Conservation (phyloP, 2,888 invertebrate species). For the Leptura quadrifasciata region DNA sequence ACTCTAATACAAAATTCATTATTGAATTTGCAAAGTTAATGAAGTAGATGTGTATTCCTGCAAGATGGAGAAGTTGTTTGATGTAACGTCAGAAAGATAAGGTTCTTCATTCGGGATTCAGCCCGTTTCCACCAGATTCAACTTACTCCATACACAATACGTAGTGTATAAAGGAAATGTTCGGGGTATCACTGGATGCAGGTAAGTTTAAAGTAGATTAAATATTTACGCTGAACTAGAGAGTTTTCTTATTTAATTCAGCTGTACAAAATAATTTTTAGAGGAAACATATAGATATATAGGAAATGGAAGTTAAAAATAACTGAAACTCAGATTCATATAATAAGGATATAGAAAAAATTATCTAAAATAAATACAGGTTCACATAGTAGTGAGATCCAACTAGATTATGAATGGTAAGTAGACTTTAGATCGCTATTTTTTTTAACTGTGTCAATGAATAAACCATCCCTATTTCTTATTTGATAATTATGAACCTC, state of each 20-base stretch:
- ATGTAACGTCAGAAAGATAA: conserved; percentile 35
- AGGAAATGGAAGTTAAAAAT: too few species aligned
- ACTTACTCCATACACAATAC: conserved; percentile 6
- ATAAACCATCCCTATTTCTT: too few species aligned
- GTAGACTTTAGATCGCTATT: too few species aligned
- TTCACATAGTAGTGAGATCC: too few species aligned
- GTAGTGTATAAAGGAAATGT: neutral
- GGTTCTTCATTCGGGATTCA: conserved; percentile 14
- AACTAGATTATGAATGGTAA: too few species aligned
- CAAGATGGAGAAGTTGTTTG: conserved; percentile 50
- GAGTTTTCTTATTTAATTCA: neutral
- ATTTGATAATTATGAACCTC: too few species aligned
- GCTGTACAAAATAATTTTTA: neutral
- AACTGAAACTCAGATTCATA: too few species aligned
- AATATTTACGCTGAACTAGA: neutral
- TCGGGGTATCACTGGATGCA: neutral
- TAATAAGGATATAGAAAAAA: too few species aligned
- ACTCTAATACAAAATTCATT: conserved; percentile 54
- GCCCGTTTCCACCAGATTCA: neutral
- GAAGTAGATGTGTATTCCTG: conserved; percentile 52
- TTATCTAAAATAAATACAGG: too few species aligned
- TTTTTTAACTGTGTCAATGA: too few species aligned
- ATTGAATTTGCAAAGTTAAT: conserved; percentile 53
- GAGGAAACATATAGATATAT: too few species aligned
- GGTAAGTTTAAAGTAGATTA: neutral